Conservation (phyloP, 2,113 vertebrate species). For the Solenodon paradoxus region DNA sequence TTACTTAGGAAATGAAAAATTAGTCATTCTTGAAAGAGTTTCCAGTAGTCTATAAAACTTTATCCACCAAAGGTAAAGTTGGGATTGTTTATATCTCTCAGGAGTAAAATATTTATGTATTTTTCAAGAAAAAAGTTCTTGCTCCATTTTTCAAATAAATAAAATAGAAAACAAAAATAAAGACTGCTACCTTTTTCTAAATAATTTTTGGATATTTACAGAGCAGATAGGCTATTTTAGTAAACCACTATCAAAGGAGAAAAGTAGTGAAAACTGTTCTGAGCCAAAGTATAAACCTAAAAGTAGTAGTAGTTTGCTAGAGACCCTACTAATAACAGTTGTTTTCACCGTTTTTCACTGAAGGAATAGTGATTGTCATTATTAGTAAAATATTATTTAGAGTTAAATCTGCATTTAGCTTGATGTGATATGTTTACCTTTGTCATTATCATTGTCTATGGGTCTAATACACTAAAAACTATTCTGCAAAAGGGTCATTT, state of each 20-base stretch:
- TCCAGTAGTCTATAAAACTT: neutral
- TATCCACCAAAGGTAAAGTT: neutral
- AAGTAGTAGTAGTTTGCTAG: neutral
- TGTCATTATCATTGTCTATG: constrained; percentile 31
- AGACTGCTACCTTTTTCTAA: neutral
- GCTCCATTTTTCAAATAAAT: constrained; percentile 25
- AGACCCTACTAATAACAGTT: neutral
- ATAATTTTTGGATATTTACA: neutral
- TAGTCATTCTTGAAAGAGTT: constrained; percentile 21
- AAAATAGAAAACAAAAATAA: neutral
- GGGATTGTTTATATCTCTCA: constrained; percentile 5
- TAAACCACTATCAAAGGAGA: neutral
- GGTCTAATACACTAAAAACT: neutral
- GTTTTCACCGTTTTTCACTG: constrained; percentile 25
- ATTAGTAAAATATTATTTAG: constrained; percentile 32
- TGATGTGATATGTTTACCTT: constrained; percentile 29
- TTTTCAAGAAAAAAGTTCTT: neutral
- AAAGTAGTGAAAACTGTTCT: neutral
- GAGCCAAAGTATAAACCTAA: neutral
- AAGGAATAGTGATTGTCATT: neutral
- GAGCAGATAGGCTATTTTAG: neutral
- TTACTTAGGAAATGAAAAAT: constrained; percentile 13
- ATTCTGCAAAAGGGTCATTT: neutral
- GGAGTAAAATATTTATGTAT: neutral
- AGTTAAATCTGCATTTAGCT: constrained; percentile 33